These are phyloP conservation scores for Actinia tenebrosa DNA, from an alignment of 64 coral and sea anemone species.

Conservation along the genomic window DNA sequence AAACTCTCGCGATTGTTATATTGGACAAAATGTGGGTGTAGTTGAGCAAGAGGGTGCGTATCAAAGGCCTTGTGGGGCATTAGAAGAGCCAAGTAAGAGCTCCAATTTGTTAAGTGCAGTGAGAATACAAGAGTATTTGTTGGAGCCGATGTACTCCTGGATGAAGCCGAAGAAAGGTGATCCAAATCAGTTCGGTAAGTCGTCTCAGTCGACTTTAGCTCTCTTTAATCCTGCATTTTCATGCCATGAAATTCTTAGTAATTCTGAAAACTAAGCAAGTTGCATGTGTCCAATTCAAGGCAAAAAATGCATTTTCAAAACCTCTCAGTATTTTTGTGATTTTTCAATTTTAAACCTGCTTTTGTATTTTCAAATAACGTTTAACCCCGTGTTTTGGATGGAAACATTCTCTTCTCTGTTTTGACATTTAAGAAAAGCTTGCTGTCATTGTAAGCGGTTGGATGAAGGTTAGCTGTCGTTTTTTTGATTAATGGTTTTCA, in stretches of 20 bases:
- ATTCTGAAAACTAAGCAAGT: not conserved
- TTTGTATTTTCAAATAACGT: not conserved
- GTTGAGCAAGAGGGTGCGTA: not conserved
- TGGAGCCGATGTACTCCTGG: conserved; percentile 25
- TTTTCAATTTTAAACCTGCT: not conserved
- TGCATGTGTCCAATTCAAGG: not conserved
- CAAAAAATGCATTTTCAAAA: not conserved
- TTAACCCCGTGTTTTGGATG: not conserved
- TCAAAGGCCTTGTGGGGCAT: not conserved
- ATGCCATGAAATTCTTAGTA: not conserved
- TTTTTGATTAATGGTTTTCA: not conserved
- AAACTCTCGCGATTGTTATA: not conserved
- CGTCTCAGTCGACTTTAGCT: not conserved
- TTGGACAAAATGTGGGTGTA: not conserved
- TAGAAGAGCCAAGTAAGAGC: not conserved
- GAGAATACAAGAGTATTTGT: conserved; percentile 12
- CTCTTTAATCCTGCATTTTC: not conserved
- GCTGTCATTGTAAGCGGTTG: conserved; percentile 1
- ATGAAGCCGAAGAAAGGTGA: conserved; percentile 30
- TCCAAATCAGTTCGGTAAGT: conserved; percentile 21
- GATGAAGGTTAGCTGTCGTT: not conserved
- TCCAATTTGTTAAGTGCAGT: conserved; percentile 6
- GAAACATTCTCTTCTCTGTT: not conserved
- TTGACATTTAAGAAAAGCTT: not conserved
- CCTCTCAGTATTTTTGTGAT: not conserved